Base-by-base conservation (phyloP, 1,140 invertebrate genomes). In the Philotrypesis tridentata region DNA sequence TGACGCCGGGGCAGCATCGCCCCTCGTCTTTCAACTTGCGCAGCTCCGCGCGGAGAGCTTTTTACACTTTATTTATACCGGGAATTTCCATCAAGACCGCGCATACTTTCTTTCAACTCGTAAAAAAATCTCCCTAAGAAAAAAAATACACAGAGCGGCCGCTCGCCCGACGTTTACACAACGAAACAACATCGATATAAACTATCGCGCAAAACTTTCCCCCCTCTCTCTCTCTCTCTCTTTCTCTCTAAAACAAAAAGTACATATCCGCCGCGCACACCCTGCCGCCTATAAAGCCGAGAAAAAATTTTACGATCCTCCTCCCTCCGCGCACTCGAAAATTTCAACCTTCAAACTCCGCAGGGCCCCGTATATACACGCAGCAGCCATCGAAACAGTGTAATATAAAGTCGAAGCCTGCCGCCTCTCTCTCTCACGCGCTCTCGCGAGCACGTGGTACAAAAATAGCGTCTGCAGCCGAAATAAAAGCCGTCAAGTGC, bases 401-500 rank as follows among this genome's bases (percentile, higher is more conserved):
- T 40, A 17, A 63, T 27, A 23, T 27, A 61, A 61, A 11, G 27
- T 27, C 23, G 25, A 65, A 65, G 27, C 23, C 9, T n/a, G n/a
- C n/a, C n/a, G n/a, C n/a, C n/a, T n/a, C n/a, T 65, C 61, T 65
- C 9, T 43, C 60, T 61, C 25, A 11, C 55, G 5, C 55, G 5
- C 14, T 60, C 55, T 5, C 55, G 9, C 61, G 21, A 3, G 27
- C 29, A 63, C 25, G 21, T 37, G 27, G n/a, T 70, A 63, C 25
- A 9, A 74, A 60, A 80, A 80, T 80, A 80, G 68, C 55, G 78
- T 17, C 77, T 63, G 79, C 23, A 25, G 72, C 43, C 63, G 63
- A 81, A 81, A 81, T 81, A 81, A 81, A 81, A 75, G 72, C 72
- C 72, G 79, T 81, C 72, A 81, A 81, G 79, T 68, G 79, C 70